Conservation (phyloP, 2,113 vertebrate species). For the Motacilla tschutschensis region DNA sequence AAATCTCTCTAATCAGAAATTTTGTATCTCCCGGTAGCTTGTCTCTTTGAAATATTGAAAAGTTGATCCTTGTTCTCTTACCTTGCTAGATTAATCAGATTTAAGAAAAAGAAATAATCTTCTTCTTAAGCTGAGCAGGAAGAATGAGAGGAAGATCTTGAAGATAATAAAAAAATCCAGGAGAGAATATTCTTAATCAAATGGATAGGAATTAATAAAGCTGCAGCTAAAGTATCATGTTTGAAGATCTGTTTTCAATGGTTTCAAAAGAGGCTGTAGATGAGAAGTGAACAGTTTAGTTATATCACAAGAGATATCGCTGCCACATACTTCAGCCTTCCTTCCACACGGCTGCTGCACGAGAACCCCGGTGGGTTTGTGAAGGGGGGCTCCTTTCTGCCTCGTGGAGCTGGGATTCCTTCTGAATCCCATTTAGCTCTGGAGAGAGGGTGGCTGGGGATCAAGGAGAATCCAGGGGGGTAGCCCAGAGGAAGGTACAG, state of each 20-base stretch:
- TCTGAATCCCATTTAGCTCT: neutral
- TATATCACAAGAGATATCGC: conserved; percentile 25
- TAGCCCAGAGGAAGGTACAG: neutral
- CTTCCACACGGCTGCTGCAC: neutral
- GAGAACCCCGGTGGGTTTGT: neutral
- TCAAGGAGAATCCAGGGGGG: neutral
- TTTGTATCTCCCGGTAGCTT: neutral
- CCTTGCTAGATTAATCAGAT: conserved; percentile 45
- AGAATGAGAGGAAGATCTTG: conserved; percentile 52
- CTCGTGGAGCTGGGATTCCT: neutral
- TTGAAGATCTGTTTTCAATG: conserved; percentile 47
- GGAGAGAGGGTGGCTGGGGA: neutral
- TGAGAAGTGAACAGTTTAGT: conserved; percentile 36
- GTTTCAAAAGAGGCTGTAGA: conserved; percentile 39
- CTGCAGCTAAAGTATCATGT: conserved; percentile 11
- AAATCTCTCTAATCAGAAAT: conserved; percentile 55
- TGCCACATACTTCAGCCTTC: conserved; percentile 36
- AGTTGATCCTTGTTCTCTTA: conserved; percentile 56
- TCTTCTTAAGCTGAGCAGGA: conserved; percentile 30
- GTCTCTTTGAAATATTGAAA: conserved; percentile 36
- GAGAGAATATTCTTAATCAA: conserved; percentile 52
- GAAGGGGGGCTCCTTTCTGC: neutral
- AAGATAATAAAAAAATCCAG: conserved; percentile 53
- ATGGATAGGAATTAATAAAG: conserved; percentile 36
- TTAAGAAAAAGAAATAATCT: conserved; percentile 26